A percentile compares a stretch with the other conserved stretches of the same genome.
phyloP scores from a whole-genome alignment of 2,888 invertebrate species.

The Ceramica pisi region DNA sequence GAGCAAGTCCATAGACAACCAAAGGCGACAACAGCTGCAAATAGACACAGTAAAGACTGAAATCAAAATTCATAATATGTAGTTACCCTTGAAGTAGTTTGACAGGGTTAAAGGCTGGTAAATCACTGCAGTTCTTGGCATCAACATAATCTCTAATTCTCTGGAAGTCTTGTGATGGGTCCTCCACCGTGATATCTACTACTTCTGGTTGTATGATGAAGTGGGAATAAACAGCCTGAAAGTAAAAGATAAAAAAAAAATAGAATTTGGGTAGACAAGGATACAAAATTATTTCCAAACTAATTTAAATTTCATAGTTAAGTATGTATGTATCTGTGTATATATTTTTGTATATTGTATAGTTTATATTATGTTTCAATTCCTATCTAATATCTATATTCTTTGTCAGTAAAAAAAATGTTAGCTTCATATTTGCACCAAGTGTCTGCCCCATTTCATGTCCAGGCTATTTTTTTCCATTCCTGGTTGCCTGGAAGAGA shows the following conservation, averaged over 20 bases:
- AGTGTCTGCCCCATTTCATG: no score
- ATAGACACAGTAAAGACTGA: no score
- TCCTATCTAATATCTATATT: no score
- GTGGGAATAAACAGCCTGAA: conserved; percentile 90
- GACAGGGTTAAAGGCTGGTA: conserved; percentile 93
- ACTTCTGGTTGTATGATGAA: conserved; percentile 89
- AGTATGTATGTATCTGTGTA: no score
- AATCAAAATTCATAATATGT: not conserved
- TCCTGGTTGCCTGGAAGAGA: no score
- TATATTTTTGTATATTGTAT: no score
- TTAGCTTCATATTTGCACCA: no score
- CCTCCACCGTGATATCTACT: conserved; percentile 95
- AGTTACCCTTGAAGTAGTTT: conserved; percentile 92
- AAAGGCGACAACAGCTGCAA: no score
- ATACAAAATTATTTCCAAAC: conserved; percentile 3
- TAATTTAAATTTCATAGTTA: not conserved
- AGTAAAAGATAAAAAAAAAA: not conserved
- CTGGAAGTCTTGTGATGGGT: conserved; percentile 97
- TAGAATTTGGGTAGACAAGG: not conserved
- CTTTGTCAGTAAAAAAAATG: no score
- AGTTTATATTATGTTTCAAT: no score
- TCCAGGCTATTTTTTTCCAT: no score
- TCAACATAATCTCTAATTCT: conserved; percentile 97
- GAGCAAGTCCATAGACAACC: no score
- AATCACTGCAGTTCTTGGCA: conserved; percentile 92